Base-by-base conservation (phyloP, 2,888 invertebrate genomes). In the Agriopis marginaria region DNA sequence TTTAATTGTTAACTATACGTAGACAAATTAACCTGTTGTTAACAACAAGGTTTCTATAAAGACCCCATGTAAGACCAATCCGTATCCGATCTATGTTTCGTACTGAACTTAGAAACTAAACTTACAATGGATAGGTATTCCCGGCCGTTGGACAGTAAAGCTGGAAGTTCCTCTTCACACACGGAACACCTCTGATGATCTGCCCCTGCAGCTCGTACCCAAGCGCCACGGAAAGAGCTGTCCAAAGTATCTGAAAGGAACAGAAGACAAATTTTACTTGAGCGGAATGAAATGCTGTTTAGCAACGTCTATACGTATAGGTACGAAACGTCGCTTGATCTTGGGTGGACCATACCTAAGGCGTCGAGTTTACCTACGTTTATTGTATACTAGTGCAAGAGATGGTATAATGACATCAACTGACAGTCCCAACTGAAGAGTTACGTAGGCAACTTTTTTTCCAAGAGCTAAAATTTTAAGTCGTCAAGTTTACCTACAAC, bases 61-160 rank as follows among this genome's bases (percentile, higher is more conserved):
- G 17, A 17, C 17, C 2, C 8, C 50, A 17, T 14, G 8, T 3
- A 17, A 17, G 1, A 50, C 6, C 4, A 50, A 23, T n/a, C n/a
- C n/a, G n/a, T n/a, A n/a, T n/a, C n/a, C n/a, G n/a, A n/a, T n/a
- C 3, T 50, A 9, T 8, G 8, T 40, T 14, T 32, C 58, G n/a
- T 45, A 45, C 66, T 53, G 32, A 32, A 32, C 23, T 55, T 40
- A 14, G 7, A 14, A 40, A 14, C 9, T 1, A 55, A 40, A 83
- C 85, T 97, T 94, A 98, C 98, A 97, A 95, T 80, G 98, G 98
- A 94, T 98, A 98, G 72, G 97, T 97, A 86, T 97, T 98, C 78
- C 98, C 98, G 72, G 98, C 98, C 45, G 98, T 97, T 47, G 98
- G 98, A 89, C 98, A 98, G 91, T 97, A 98, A 68, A 98, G 95